Conservation (phyloP, 1,140 invertebrate species). For the Zaprionus kolodkinae region DNA sequence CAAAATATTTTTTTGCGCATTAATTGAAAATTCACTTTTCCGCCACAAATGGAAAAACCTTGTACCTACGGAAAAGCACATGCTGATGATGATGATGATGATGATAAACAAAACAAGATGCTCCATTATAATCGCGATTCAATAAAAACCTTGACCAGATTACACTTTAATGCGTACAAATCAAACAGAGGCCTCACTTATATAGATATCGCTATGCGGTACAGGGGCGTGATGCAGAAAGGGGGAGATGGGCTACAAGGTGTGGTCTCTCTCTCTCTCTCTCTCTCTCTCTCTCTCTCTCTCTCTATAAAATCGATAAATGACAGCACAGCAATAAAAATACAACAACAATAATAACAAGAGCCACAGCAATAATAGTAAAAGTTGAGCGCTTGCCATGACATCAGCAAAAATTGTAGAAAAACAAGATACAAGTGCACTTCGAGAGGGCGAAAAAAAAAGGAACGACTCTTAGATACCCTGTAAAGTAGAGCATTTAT, state of each 20-base stretch:
- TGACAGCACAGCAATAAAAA: conserved; percentile 77
- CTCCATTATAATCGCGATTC: conserved; percentile 30
- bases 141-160: conserved; percentile 75
- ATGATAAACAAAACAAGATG: conserved; percentile 65
- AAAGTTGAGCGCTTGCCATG: conserved; percentile 65
- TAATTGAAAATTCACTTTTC: conserved; percentile 35
- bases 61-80: conserved; percentile 3
- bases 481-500: background rate
- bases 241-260: too few relatives aligned
- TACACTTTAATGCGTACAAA: conserved; percentile 75
- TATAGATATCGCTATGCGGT: conserved; percentile 49
- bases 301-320: conserved; percentile 75
- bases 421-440: conserved; percentile 7
- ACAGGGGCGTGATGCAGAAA: background rate
- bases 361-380: conserved; percentile 66
- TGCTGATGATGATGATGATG: conserved; percentile 30
- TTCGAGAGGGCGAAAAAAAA: background rate
- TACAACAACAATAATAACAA: conserved; percentile 40
- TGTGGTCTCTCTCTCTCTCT: background rate
- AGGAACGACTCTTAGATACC: conserved; percentile 33
- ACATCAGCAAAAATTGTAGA: conserved; percentile 68
- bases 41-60: conserved; percentile 21
- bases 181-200: conserved; percentile 62
- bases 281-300: conserved; percentile 13
- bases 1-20: conserved; percentile 25